Percentiles rank a stretch among this genome's conserved stretches.
Evolutionary conservation across 1,140 invertebrate genomes (phyloP).

Genomic region (Choristoneura fumiferana): DNA sequence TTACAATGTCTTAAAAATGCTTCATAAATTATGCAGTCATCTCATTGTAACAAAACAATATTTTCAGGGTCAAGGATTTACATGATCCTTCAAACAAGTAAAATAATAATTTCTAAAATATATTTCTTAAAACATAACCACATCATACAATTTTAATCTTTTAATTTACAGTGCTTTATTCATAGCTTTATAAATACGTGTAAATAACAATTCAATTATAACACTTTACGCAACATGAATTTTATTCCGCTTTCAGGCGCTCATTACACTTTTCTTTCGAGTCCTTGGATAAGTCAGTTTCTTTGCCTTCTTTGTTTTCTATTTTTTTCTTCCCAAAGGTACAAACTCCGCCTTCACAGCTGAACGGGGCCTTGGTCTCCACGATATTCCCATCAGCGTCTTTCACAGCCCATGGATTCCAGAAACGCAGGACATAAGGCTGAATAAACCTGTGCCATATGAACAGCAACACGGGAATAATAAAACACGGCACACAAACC

Average conservation of each 20-base stretch:
- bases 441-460: conserved; percentile 89
- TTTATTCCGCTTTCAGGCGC: conserved; percentile 3
- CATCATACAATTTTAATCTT: too few relatives aligned
- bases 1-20: too few relatives aligned
- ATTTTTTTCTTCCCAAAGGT: conserved; percentile 39
- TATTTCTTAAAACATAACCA: too few relatives aligned
- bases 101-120: too few relatives aligned
- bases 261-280: conserved; percentile 4
- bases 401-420: conserved; percentile 86
- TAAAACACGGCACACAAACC: conserved; percentile 89
- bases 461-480: conserved; percentile 85
- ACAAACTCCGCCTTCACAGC: conserved; percentile 77
- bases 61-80: too few relatives aligned
- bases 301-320: conserved; percentile 35
- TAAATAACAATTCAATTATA: too few relatives aligned
- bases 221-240: not conserved
- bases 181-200: too few relatives aligned
- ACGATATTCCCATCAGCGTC: conserved; percentile 78
- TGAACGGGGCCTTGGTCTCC: conserved; percentile 79
- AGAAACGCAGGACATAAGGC: conserved; percentile 84
- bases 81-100: too few relatives aligned
- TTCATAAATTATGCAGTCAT: too few relatives aligned
- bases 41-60: too few relatives aligned
- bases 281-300: conserved; percentile 11
- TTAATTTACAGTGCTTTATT: too few relatives aligned